Base-by-base conservation (phyloP, 2,113 vertebrate genomes). In the Rattus rattus region DNA sequence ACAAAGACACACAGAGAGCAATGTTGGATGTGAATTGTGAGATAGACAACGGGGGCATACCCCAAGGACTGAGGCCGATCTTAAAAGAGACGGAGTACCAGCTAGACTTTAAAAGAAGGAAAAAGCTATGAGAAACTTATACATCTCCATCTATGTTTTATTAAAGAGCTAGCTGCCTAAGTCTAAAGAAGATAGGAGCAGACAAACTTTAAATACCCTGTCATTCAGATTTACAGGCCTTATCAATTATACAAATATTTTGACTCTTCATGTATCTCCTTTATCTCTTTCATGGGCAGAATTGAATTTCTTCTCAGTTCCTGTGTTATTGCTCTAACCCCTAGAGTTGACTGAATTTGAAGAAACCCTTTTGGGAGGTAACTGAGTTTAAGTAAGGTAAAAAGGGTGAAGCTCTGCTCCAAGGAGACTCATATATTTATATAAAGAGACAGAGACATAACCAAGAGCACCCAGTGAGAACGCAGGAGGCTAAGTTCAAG, bases 201-300 rank as follows among this genome's bases (percentile, higher is more conserved):
- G 77, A 86, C 24, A 65, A 28, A 76, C 20, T 43, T 67, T 54
- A 72, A 95, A 61, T 6, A 49, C 36, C 14, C 73, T 87, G 11
- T 90, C 88, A 77, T 88, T 28, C 26, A 85, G 52, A 95, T 72
- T 93, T 47, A 93, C 17, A 89, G 54, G 52, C 20, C 61, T 87
- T 88, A 81, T 83, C 67, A 96, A 69, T 87, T 89, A 90, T 89
- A 19, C 84, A 93, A 92, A 30, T 26, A 76, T 61, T 87, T 97
- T 86, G 52, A 92, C 39, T 91, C 63, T 83, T 73, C 12, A 54
- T 12, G 94, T 77, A 59, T 70, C 54, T 67, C 73, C 47, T 91
- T 89, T 43, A 95, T 72, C 72, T 90, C 47, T 90, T 43, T 19
- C 59, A 28, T 30, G 12, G 26, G 70, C 33, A 54, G 59, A 92